Evolutionary conservation across 2,888 invertebrate genomes (phyloP).

Genomic region (Agriotes lineatus): DNA sequence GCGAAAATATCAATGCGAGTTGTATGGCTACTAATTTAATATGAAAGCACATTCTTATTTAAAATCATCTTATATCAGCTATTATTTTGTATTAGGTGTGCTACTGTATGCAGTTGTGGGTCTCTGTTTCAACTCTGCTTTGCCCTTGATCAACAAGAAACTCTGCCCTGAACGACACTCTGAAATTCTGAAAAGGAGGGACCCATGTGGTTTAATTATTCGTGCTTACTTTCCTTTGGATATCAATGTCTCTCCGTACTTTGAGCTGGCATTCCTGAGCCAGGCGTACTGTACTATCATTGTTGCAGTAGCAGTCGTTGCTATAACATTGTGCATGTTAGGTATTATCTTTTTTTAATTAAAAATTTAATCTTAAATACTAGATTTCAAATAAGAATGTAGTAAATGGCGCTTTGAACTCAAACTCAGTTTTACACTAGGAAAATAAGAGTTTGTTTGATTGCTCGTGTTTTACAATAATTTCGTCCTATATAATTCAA

Average conservation of each 20-base stretch:
- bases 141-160: not conserved
- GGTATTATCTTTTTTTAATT: no score
- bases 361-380: no score
- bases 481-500: no score
- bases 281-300: conserved; percentile 1
- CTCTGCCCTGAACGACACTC: not conserved
- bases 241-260: not conserved
- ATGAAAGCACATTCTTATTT: not conserved
- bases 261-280: not conserved
- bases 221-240: not conserved
- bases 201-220: conserved; percentile 9
- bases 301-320: not conserved
- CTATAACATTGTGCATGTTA: not conserved
- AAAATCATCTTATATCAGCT: no score
- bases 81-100: no score
- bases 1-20: no score
- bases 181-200: not conserved
- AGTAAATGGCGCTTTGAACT: no score
- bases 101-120: not conserved
- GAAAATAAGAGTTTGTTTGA: no score
- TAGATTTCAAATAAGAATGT: no score
- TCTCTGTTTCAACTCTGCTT: not conserved
- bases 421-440: no score
- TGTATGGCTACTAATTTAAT: no score
- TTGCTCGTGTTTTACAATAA: no score